Conservation (phyloP, 2,113 vertebrate genomes). For the Rhabdornis inornatus region DNA sequence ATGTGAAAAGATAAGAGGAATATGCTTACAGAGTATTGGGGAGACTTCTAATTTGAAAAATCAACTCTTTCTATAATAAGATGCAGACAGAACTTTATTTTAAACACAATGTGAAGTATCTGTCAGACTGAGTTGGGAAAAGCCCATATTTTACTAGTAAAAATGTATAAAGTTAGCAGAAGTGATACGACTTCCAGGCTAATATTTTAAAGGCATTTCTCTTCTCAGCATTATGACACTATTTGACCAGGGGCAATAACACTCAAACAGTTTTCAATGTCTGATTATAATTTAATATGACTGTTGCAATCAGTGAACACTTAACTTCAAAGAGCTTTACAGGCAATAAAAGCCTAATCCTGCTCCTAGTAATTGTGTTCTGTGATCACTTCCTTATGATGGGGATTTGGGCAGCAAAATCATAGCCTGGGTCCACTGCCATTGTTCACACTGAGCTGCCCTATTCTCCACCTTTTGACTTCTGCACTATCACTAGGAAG, state of each 20-base stretch:
- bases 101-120: not conserved
- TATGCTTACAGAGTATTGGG: not conserved
- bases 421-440: not conserved
- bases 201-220: not conserved
- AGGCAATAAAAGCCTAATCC: not conserved
- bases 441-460: not conserved
- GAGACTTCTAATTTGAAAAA: not conserved
- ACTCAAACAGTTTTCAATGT: not conserved
- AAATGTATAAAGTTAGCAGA: not conserved
- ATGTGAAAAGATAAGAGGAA: not conserved
- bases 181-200: not conserved
- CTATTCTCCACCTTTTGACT: not conserved
- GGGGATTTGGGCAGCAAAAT: not conserved
- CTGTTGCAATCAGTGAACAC: not conserved
- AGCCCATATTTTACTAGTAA: not conserved
- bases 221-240: not conserved
- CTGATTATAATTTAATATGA: not conserved
- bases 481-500: not conserved
- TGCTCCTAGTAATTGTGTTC: not conserved
- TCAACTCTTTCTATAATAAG: not conserved
- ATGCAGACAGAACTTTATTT: not conserved
- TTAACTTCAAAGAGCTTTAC: not conserved
- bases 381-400: not conserved
- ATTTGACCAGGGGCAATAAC: not conserved
- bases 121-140: not conserved